Conservation (phyloP, 2,113 vertebrate genomes). For the Calyptomena viridis region DNA sequence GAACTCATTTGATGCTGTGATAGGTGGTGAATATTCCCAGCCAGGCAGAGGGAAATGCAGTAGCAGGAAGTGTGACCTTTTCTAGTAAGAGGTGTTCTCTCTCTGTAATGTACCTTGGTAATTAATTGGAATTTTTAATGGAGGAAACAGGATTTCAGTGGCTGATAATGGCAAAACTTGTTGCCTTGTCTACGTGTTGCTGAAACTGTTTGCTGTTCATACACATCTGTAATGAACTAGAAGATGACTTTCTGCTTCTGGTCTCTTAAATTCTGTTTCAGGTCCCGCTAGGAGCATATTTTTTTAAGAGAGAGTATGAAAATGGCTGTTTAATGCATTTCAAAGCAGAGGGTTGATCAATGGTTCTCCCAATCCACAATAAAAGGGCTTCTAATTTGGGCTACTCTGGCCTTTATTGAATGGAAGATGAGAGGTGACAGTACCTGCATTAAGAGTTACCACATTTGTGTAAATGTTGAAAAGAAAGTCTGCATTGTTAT, state of each 20-base stretch:
- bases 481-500: background rate
- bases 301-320: background rate
- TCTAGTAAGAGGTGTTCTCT: background rate
- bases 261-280: background rate
- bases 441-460: background rate
- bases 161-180: background rate
- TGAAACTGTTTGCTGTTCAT: background rate
- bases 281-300: background rate
- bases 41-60: background rate
- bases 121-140: constrained; percentile 30
- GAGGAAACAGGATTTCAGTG: background rate
- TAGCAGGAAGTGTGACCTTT: background rate
- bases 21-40: background rate
- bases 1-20: constrained; percentile 21
- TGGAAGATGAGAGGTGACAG: background rate
- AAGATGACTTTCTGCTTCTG: background rate
- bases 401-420: background rate
- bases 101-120: background rate
- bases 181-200: background rate
- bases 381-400: background rate
- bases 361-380: background rate
- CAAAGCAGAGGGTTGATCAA: background rate
- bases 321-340: background rate
- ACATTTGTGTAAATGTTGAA: background rate
- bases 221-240: background rate